Base-by-base conservation (phyloP, 2,113 vertebrate genomes). In the Nestor notabilis region DNA sequence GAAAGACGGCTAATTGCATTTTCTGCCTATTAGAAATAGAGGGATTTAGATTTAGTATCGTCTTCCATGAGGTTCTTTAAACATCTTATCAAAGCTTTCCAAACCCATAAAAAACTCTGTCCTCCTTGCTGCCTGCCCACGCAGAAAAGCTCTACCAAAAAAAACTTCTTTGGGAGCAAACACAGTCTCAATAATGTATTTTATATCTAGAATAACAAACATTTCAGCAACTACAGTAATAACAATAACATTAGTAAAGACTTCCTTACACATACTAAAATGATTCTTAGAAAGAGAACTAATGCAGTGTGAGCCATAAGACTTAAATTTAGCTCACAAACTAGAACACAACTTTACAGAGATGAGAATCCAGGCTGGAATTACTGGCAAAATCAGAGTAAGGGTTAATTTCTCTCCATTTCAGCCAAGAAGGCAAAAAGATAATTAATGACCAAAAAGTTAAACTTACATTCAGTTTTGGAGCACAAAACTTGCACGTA, bases 1-100 rank as follows among this genome's bases (percentile, higher is more conserved):
- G 91, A 91, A 96, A 89, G 53, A 74, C 19, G 5, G 49, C 84
- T 97, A 96, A 97, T 96, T 92, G 86, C 58, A 72, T 93, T 93
- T 91, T 76, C 85, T 89, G 53, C 79, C 91, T 87, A 75, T 90
- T 92, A 95, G 91, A 96, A 93, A 68, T 7, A 92, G 55, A 72
- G 10, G 13, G 53, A 82, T 96, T 88, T 82, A 87, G 90, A 91
- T 88, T 90, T 86, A 76, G 44, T 64, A 37, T 82, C 60, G 7
- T 93, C 64, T 94, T 78, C 70, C 46, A 13, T 61, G 11, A 91
- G 8, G 31, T 93, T 95, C 80, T 94, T 95, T 80, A 96, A 92
- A 50, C 61, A 96, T 91, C 68, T 94, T 92, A 88, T 95, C 89
- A 94, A 74, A 64, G 52, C 41, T 82, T 92, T 76, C 52, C 50